Evolutionary conservation across 2,797 vertebrate species (phyloP), one percentile per base, ranked within the genome.

Genomic region (Sciurus vulgaris): DNA sequence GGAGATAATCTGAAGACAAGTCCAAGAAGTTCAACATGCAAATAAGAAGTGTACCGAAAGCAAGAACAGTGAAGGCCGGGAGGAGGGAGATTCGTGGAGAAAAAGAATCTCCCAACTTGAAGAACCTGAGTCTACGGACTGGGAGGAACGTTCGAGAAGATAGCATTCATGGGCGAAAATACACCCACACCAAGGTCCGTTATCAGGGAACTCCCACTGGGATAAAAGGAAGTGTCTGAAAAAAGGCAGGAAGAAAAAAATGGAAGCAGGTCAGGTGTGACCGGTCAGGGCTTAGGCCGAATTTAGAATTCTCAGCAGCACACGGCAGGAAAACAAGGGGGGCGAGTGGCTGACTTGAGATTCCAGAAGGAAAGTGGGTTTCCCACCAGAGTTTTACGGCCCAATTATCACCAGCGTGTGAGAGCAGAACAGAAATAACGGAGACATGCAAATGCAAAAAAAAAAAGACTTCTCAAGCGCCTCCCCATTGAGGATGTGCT

Each of bases 341-440:
- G 59, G 17, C 2, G 49, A 92, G 41, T 4, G 28, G 69, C 47
- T 67, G 47, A 77, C 44, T 86, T 89, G 59, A 74, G 85, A 86
- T 78, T 82, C 78, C 38, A 73, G 35, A 54, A 86, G 74, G 14
- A 92, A 94, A 82, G 70, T 41, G n/a, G n/a, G 67, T 93, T 79
- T 73, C 35, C 54, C 82, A 63, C 41, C 59, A 83, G 38, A 89
- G 61, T 91, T 93, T n/a, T 63, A 41, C 14, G 81, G 13, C 22
- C 5, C n/a, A 56, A 33, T 86, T 77, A 56, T 73, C 79, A 77
- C 28, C 77, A 41, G 26, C 7, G 1, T 28, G 0, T 77, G 91
- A 79, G 15, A 87, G n/a, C 0, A 18, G 17, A 96, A 49, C 33
- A 63, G 81, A 96, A 69, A 41, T 56, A 96, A 82, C 44, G 44